Evolutionary conservation across 2,113 vertebrate genomes (phyloP), one percentile per base, ranked within the genome.

Genomic region (Noturus placidus): DNA sequence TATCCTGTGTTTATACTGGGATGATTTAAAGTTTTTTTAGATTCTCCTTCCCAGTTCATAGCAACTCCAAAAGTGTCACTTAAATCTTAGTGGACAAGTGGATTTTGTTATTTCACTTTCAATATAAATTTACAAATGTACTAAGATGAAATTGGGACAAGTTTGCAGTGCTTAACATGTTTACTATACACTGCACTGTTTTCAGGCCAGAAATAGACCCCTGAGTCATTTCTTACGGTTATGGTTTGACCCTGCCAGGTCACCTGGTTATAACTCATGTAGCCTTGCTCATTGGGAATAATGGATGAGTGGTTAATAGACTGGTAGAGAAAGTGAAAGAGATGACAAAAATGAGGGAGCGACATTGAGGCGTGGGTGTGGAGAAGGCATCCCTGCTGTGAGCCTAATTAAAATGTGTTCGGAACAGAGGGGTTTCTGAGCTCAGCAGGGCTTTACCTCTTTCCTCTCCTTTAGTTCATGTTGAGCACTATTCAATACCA

Each of bases 321-420:
- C 69, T 91, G 90, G 91, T 87, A 90, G 91, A 93, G 91, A 91
- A 90, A 91, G 59, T 56, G 79, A 65, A 87, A 86, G 74, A 87
- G 89, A 93, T 90, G 92, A 91, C 35, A 54, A 86, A 82, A 67
- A 56, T 76, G 80, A 76, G 0, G 69, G 38, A 61, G 76, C 85
- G 81, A 70, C n/a, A 77, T 82, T 56, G 76, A 77, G 50, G 72
- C 46, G 80, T 85, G 90, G 90, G 94, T 91, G 92, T 87, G 27
- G 59, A 84, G 89, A 90, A 87, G 89, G 90, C 57, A 85, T 91
- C 93, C 95, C 96, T 92, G 95, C 96, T 96, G 96, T 94, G 97
- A 96, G 92, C 94, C 95, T 97, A 97, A 98, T 98, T 97, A 98
- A 96, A 96, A 95, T 95, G 92, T 92, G 89, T 93, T 94, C 92